Evolutionary conservation across 1,140 invertebrate genomes (phyloP).

Genomic region (Drosophila subobscura): DNA sequence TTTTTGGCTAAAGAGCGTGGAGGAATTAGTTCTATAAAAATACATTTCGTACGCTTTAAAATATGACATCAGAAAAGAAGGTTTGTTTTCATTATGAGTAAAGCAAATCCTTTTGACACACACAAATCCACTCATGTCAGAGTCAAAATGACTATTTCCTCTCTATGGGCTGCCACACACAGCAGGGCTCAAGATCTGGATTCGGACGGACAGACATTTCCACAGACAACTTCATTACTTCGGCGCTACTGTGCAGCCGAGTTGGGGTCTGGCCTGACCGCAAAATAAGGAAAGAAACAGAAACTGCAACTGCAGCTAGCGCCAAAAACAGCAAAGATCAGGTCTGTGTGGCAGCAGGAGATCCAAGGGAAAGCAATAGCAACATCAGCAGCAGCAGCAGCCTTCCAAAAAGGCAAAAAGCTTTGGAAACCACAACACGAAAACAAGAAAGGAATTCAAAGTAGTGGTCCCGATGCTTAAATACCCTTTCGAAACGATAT

Average conservation of each 20-base stretch:
- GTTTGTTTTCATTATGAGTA: no score
- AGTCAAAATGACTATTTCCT: constrained; percentile 13
- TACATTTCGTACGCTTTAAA: constrained; percentile 6
- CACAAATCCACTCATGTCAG: constrained; percentile 21
- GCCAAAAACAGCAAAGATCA: constrained; percentile 57
- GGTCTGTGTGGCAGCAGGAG: constrained; percentile 37
- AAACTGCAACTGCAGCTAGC: constrained; percentile 47
- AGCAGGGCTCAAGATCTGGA: constrained; percentile 36
- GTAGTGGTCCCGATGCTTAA: no score
- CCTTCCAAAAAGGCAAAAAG: constrained; percentile 38
- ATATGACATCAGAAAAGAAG: not conserved
- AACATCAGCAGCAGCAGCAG: constrained; percentile 17
- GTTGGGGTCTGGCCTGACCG: constrained; percentile 43
- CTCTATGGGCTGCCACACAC: constrained; percentile 17
- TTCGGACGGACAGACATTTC: constrained; percentile 43
- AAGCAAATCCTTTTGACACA: not conserved
- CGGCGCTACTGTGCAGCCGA: constrained; percentile 65
- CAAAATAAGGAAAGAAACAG: constrained; percentile 54
- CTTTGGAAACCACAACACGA: constrained; percentile 28
- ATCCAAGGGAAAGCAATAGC: constrained; percentile 26
- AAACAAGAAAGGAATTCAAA: not conserved
- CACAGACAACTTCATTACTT: constrained; percentile 78
- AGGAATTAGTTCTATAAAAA: constrained; percentile 17
- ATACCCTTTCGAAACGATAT: no score
- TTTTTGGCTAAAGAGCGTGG: constrained; percentile 18